phyloP scores from a whole-genome alignment of 2,113 vertebrate species.

The Serinus canaria region DNA sequence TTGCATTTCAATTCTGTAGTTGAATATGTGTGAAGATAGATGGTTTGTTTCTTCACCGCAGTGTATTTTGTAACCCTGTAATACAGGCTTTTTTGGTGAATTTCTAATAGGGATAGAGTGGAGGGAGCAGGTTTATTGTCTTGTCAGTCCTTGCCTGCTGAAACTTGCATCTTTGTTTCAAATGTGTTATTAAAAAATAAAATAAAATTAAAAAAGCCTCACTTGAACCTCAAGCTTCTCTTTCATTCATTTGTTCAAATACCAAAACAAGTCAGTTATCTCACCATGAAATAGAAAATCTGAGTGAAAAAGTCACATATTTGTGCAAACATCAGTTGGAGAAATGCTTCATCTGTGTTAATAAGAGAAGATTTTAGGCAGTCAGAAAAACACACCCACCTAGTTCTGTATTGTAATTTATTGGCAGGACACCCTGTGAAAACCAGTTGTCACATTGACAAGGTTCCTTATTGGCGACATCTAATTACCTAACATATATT shows the following conservation, averaged over 20 bases:
- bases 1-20: background rate
- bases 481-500: background rate
- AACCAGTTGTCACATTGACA: background rate
- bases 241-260: background rate
- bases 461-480: background rate
- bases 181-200: background rate
- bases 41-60: background rate
- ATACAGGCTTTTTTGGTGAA: background rate
- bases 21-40: background rate
- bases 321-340: background rate
- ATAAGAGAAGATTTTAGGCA: background rate
- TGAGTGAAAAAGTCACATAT: background rate
- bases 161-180: background rate
- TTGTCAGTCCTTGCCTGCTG: background rate
- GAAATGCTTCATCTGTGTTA: background rate
- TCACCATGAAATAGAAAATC: background rate
- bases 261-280: background rate
- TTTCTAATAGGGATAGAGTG: background rate
- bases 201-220: background rate
- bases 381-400: background rate
- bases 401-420: background rate
- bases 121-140: background rate
- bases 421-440: background rate
- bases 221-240: background rate
- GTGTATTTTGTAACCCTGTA: background rate